A percentile compares a stretch with the other conserved stretches of the same genome.
These are phyloP conservation scores for Rhombomys opimus DNA, from an alignment of 2,113 vertebrate species.

Conservation along the genomic window DNA sequence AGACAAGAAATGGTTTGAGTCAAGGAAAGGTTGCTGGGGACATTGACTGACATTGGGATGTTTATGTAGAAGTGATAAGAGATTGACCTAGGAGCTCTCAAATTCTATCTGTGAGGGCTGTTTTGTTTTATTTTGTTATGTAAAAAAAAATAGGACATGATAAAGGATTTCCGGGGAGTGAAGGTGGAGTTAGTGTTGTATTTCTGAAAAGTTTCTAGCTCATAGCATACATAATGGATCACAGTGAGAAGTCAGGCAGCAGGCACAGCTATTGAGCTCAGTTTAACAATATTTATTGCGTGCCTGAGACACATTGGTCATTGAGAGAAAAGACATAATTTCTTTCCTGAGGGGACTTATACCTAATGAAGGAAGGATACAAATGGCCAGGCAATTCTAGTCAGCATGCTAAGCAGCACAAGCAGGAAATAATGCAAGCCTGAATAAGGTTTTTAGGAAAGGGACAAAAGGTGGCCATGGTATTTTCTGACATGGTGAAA, in stretches of 20 bases:
- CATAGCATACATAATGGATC: conserved; percentile 16
- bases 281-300: conserved; percentile 61
- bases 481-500: not conserved
- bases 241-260: conserved; percentile 31
- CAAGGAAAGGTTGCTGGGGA: not conserved
- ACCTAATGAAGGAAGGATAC: conserved; percentile 14
- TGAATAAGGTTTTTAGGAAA: not conserved
- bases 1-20: not conserved
- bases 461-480: not conserved
- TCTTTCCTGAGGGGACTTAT: conserved; percentile 17
- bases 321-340: conserved; percentile 36
- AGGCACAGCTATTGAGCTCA: conserved; percentile 41
- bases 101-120: not conserved
- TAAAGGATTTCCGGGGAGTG: not conserved
- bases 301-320: conserved; percentile 4
- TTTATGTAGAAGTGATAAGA: not conserved
- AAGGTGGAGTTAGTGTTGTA: not conserved
- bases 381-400: conserved; percentile 33
- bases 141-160: conserved; percentile 31
- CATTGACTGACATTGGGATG: not conserved
- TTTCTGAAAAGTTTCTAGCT: conserved; percentile 57
- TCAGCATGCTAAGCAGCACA: not conserved
- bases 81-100: not conserved
- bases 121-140: conserved; percentile 40
- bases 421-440: not conserved